Evolutionary conservation across 2,113 vertebrate species (phyloP).

Genomic region (Tenebrosternarchus preto): DNA sequence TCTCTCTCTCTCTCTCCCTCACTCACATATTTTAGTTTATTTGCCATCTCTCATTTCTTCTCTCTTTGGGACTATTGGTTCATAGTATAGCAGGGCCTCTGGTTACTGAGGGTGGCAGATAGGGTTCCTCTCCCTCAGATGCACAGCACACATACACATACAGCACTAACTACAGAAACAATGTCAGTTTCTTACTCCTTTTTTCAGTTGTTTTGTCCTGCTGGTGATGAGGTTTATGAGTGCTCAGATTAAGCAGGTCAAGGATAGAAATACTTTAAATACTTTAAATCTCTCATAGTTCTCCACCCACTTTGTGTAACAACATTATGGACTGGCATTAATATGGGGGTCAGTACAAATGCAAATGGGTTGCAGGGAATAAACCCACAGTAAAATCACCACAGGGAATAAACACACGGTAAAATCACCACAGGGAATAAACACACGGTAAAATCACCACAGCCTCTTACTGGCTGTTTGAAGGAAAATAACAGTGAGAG

Average conservation of each 20-base stretch:
- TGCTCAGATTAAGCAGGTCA: conserved; percentile 32
- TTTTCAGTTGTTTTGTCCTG: no score
- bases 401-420: no score
- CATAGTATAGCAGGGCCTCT: conserved; percentile 59
- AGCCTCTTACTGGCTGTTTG: background rate
- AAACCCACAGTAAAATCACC: no score
- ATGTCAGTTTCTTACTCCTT: background rate
- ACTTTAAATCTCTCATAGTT: background rate
- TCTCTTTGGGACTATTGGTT: conserved; percentile 57
- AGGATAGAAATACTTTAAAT: background rate
- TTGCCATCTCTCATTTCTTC: conserved; percentile 33
- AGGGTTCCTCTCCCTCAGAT: background rate
- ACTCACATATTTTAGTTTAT: no score
- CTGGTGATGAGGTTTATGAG: no score
- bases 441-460: background rate
- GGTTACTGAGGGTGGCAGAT: conserved; percentile 24
- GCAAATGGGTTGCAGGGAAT: no score
- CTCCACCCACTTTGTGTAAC: conserved; percentile 21
- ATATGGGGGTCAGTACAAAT: conserved; percentile 3
- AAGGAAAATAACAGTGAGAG: conserved; percentile 5
- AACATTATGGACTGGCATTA: conserved; percentile 24
- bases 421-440: conserved; percentile 11
- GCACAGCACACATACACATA: background rate
- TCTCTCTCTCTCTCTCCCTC: no score
- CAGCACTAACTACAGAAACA: conserved; percentile 13